phyloP scores from a whole-genome alignment of 2,797 vertebrate species.

The Falco naumanni region DNA sequence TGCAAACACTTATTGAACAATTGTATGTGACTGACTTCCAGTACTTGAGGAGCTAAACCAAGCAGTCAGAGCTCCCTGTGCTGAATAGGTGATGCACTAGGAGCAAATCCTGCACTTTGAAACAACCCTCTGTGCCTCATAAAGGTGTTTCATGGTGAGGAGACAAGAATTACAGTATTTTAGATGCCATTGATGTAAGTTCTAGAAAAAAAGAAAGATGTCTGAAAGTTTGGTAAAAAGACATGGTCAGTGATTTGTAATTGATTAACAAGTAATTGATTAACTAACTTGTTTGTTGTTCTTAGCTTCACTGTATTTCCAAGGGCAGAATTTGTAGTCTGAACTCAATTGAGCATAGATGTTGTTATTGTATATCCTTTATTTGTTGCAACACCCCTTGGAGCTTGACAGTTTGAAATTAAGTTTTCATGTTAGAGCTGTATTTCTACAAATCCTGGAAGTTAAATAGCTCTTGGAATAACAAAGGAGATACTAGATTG shows the following conservation, averaged over 20 bases:
- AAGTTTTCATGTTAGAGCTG: neutral
- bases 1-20: neutral
- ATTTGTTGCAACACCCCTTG: neutral
- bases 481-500: neutral
- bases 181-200: neutral
- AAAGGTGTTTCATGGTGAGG: neutral
- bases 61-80: neutral
- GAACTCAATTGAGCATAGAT: neutral
- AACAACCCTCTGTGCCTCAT: neutral
- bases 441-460: conserved; percentile 26
- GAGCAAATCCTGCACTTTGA: neutral
- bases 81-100: neutral
- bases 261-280: neutral
- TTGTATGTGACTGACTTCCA: neutral
- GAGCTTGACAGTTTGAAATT: neutral
- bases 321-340: neutral
- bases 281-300: neutral
- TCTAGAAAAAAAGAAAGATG: neutral
- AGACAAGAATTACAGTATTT: neutral
- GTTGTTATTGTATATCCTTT: neutral
- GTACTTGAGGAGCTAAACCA: neutral
- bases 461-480: conserved; percentile 19
- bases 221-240: neutral
- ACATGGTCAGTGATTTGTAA: neutral
- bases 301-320: neutral